Base-by-base conservation (phyloP, 1,140 invertebrate genomes). In the Aphidius gifuensis region DNA sequence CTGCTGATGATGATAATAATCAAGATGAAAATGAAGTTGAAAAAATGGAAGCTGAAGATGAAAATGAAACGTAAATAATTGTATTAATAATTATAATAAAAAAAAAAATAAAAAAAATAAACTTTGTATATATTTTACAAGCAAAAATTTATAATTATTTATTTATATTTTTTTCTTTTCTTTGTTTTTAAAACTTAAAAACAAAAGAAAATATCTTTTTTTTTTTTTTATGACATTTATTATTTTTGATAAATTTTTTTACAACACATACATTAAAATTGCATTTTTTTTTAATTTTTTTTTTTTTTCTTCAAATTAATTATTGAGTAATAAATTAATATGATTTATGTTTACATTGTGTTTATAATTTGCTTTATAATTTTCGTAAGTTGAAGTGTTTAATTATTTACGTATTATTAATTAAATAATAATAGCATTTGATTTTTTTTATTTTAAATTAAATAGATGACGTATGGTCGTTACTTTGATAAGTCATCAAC, bases 21-120 rank as follows among this genome's bases (percentile, higher is more conserved):
- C 69, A 71, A n/a, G 72, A 72, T 39, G 64, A 73, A 38, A 11
- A 7, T 7, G 66, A 68, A 54, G 66, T 69, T 16, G 69, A 73
- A 49, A 60, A 71, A 58, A 76, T 80, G 72, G 74, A 74, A 23
- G 61, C 71, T 21, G 75, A 80, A 43, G 73, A 70, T 47, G 58
- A 49, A 9, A 60, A 72, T n/a, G 61, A 72, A 53, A 71, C 67
- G 45, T 69, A 66, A 78, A 64, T 32, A 32, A 32, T 32, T 32
- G 23, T 60, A 53, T 47, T 9, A 43, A 16, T 49, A 23, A 58
- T 21, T 32, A 61, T 32, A 61, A 59, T 55, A 39, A 50, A 11
- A 43, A 54, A 53, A 16, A 11, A 32, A 47, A 5, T 43, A 58
- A 46, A 60, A 60, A 56, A 67, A 64, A 48, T 40, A 45, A 61